Percentiles rank a stretch among this genome's conserved stretches.
phyloP scores from a whole-genome alignment of 2,888 invertebrate genomes.

The Meta bourneti region DNA sequence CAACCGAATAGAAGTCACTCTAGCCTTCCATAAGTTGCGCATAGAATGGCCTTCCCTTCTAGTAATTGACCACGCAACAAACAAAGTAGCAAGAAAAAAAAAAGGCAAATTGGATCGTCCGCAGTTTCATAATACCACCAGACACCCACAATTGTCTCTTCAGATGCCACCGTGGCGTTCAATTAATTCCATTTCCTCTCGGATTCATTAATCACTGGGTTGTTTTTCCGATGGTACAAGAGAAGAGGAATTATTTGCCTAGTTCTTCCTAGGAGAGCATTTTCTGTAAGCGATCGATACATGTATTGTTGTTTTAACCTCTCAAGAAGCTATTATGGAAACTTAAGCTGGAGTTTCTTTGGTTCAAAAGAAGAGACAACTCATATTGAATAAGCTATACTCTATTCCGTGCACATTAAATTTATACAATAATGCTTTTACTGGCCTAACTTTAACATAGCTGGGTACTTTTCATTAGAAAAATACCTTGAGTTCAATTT shows the following conservation, averaged over 20 bases:
- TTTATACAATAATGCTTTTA: no score
- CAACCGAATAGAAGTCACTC: constrained; percentile 3
- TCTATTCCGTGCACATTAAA: no score
- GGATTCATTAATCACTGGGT: constrained; percentile 44
- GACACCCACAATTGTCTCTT: constrained; percentile 54
- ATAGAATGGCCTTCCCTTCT: background rate
- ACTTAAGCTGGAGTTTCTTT: background rate
- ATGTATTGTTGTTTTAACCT: background rate
- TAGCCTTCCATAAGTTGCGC: constrained; percentile 15
- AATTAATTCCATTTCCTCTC: constrained; percentile 39
- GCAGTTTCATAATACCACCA: constrained; percentile 48
- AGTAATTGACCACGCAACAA: constrained; percentile 36
- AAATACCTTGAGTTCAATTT: no score
- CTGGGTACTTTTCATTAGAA: no score
- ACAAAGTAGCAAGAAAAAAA: constrained; percentile 2
- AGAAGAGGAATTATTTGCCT: constrained; percentile 4
- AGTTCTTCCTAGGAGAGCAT: background rate
- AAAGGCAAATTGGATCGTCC: background rate
- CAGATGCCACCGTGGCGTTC: constrained; percentile 24
- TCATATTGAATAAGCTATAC: no score
- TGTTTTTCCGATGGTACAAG: constrained; percentile 14
- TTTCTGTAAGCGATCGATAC: background rate
- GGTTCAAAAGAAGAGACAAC: background rate
- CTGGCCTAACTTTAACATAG: no score
- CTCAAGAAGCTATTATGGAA: background rate